These are phyloP conservation scores for Apodemia zela DNA, from an alignment of 2,888 invertebrate genomes.

Conservation along the genomic window DNA sequence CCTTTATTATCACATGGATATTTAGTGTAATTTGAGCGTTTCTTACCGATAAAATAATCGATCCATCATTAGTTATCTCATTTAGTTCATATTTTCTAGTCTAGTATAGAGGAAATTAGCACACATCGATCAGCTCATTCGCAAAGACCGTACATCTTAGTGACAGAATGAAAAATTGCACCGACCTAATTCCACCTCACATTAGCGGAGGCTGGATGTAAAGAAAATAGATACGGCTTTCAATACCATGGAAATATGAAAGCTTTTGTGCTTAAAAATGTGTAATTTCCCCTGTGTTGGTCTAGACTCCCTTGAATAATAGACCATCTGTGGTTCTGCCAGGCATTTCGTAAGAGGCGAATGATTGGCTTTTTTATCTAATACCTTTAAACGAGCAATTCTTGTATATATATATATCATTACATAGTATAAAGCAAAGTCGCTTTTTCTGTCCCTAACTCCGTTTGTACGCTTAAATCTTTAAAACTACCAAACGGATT, in stretches of 20 bases:
- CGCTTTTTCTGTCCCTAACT: no score
- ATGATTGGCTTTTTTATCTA: no score
- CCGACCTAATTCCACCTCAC: conserved; percentile 44
- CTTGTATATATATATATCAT: no score
- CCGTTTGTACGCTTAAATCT: no score
- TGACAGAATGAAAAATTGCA: conserved; percentile 63
- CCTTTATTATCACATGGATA: neutral
- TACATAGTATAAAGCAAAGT: no score
- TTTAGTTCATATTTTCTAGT: conserved; percentile 8
- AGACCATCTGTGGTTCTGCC: no score
- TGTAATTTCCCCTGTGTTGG: no score
- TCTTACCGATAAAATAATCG: neutral
- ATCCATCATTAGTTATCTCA: conserved; percentile 14
- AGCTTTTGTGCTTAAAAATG: neutral
- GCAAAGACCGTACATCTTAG: conserved; percentile 33
- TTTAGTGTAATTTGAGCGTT: no score
- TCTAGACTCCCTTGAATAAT: no score
- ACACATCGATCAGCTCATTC: conserved; percentile 34
- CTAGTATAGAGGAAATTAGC: conserved; percentile 27
- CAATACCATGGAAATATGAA: neutral
- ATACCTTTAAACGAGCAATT: no score
- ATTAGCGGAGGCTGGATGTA: conserved; percentile 34
- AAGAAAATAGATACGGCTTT: conserved; percentile 30
- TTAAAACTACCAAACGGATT: no score
- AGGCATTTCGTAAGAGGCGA: no score